A percentile compares a stretch with the other conserved stretches of the same genome.
phyloP scores from a whole-genome alignment of 2,888 invertebrate species.

The Eilema griseolum region DNA sequence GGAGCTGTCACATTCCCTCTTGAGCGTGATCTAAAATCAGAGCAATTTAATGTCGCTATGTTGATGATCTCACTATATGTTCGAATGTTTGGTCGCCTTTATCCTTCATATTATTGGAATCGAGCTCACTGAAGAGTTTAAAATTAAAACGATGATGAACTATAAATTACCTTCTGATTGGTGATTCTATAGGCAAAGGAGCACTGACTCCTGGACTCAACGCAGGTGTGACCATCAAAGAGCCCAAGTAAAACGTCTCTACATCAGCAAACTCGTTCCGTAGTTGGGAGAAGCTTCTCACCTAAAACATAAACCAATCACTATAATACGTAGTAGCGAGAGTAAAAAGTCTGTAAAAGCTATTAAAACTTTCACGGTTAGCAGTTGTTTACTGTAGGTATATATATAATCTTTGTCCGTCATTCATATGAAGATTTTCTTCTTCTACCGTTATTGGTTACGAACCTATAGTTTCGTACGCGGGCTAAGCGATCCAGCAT shows the following conservation, averaged over 20 bases:
- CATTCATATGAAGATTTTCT: no score
- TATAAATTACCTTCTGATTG: constrained; percentile 73
- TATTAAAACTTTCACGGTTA: not conserved
- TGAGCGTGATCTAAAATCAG: constrained; percentile 72
- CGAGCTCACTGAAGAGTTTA: no score
- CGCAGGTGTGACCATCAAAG: constrained; percentile 74
- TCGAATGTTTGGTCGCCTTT: no score
- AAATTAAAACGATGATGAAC: no score
- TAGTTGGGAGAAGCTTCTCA: constrained; percentile 97
- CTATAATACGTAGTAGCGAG: not conserved
- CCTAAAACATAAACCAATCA: constrained; percentile 79
- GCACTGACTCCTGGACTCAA: constrained; percentile 78
- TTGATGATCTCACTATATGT: no score
- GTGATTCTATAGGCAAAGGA: constrained; percentile 79
- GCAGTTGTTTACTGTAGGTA: no score
- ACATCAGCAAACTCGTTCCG: constrained; percentile 97
- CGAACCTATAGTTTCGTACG: no score
- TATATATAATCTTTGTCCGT: no score
- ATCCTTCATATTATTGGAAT: no score
- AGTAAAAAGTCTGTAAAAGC: not conserved
- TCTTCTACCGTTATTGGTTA: no score
- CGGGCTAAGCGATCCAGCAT: no score
- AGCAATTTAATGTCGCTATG: not conserved
- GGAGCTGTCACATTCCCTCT: constrained; percentile 77
- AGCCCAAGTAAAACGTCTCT: constrained; percentile 95